Base-by-base conservation (phyloP, 2,113 vertebrate species). In the Uria aalge region DNA sequence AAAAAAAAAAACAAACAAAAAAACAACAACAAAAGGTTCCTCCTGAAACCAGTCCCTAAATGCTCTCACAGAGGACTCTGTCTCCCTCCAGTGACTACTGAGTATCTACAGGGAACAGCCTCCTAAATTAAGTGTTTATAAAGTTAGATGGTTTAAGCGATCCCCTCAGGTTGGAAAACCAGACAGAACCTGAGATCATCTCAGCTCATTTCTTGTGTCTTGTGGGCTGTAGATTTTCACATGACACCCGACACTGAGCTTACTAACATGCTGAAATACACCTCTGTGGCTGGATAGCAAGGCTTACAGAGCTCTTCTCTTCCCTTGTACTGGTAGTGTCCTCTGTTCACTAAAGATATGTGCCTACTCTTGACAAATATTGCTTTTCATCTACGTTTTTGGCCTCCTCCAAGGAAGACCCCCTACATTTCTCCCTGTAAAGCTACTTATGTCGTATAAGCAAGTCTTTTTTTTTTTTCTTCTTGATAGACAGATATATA, bases 51-150 rank as follows among this genome's bases (percentile, higher is more conserved):
- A 60, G 12, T 36, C 20, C 16, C 14, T 52, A 56, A 48, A 36
- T 8, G 8, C 11, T 91, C 13, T 91, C 85, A 63, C 0, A 1
- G 59, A 85, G 64, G 56, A 79, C 82, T 95, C 56, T 95, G 82
- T 95, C 90, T 96, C 82, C 85, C 91, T 83, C 82, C 85, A 92
- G 88, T 92, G 90, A 85, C 89, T 90, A 15, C 2, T 67, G 40
- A 90, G 20, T 56, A 50, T 23, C 43, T 75, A 52, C 78, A 80
- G 27, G 30, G 59, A 91, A n/a, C 12, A 68, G 9, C 11, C 5
- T 91, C 14, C 32, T 29, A 53, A 59, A 5, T 16, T 17, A 18
- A 52, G 38, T 26, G 13, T 48, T n/a, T 30, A 17, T 30, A 15
- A 78, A 47, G 3, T n/a, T 17, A 32, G 5, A 12, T 19, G 3